Base-by-base conservation (phyloP, 2,888 invertebrate species). In the Resseliella maxima region DNA sequence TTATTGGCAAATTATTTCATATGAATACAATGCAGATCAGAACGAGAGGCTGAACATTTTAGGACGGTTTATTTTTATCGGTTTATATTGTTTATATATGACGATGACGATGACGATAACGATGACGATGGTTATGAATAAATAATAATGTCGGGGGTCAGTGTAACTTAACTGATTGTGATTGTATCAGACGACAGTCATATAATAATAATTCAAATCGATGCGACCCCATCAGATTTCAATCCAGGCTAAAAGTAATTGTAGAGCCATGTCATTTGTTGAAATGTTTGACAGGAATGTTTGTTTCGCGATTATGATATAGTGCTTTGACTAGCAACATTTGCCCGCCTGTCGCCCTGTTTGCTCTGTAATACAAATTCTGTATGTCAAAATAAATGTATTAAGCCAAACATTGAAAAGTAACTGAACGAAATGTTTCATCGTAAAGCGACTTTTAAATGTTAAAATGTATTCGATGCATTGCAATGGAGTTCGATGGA, bases 151-250 rank as follows among this genome's bases (percentile, higher is more conserved):
- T 2, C 18, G 46, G 31, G 6, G 72, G 72, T 31, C 72, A 72
- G 15, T 72, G 31, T 35, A 72, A 35, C 72, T 72, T 5, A 72
- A n/a, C n/a, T n/a, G n/a, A n/a, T n/a, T n/a, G 72, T 72, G 72
- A 72, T 72, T 72, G 72, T 72, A 72, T 72, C 72, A 72, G 31
- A 5, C 31, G 12, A 24, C 21, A 2, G 21, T 50, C 10, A 5
- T 72, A 35, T 31, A 10, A 72, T 72, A 72, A 15, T 15, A 72
- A 31, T 31, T 31, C 72, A 35, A 72, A 72, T 72, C 18, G 72
- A 31, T 72, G 72, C 72, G 72, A 72, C 15, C 72, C 72, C 31
- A 72, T 72, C 72, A 72, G 72, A 72, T 72, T 72, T 72, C 27
- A 31, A n/a, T n/a, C 15, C 72, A 72, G n/a, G 72, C 31, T 3